These are phyloP conservation scores for Macrocentrus cingulum DNA, from an alignment of 1,140 invertebrate genomes.

Conservation along the genomic window DNA sequence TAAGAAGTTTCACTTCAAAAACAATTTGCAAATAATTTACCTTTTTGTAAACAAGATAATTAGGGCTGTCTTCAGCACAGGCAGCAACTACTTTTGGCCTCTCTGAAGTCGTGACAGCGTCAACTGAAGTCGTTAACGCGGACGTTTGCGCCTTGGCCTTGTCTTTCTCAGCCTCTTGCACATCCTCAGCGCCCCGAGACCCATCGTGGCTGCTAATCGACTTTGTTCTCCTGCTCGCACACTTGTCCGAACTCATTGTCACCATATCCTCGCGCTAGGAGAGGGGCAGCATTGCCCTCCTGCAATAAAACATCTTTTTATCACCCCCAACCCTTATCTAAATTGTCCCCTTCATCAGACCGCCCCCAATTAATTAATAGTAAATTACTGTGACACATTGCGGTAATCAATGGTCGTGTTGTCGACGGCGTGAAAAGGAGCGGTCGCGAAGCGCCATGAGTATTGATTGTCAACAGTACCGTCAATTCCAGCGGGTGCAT, in stretches of 20 bases:
- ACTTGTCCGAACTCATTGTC: conserved; percentile 57
- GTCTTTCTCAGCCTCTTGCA: conserved; percentile 19
- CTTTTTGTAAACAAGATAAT: conserved; percentile 54
- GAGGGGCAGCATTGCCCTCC: conserved; percentile 35
- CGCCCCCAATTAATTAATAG: too few relatives aligned
- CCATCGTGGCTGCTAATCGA: background rate
- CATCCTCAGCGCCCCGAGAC: too few relatives aligned
- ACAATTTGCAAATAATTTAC: conserved; percentile 28
- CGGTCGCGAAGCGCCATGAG: too few relatives aligned
- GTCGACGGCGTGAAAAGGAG: too few relatives aligned
- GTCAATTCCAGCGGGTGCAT: too few relatives aligned
- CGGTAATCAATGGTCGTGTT: too few relatives aligned
- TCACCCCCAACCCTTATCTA: too few relatives aligned
- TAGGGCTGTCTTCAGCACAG: conserved; percentile 50
- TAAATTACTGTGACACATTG: too few relatives aligned
- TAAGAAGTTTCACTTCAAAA: too few relatives aligned
- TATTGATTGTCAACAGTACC: too few relatives aligned
- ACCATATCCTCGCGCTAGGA: conserved; percentile 52
- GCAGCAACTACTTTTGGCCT: conserved; percentile 42
- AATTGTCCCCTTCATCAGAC: too few relatives aligned
- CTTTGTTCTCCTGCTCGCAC: conserved; percentile 49
- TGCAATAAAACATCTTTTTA: too few relatives aligned
- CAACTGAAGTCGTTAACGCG: conserved; percentile 20
- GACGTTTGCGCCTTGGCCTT: conserved; percentile 34
- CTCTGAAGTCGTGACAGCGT: background rate